Base-by-base conservation (phyloP, 2,888 invertebrate genomes). In the Apamea epomidion region DNA sequence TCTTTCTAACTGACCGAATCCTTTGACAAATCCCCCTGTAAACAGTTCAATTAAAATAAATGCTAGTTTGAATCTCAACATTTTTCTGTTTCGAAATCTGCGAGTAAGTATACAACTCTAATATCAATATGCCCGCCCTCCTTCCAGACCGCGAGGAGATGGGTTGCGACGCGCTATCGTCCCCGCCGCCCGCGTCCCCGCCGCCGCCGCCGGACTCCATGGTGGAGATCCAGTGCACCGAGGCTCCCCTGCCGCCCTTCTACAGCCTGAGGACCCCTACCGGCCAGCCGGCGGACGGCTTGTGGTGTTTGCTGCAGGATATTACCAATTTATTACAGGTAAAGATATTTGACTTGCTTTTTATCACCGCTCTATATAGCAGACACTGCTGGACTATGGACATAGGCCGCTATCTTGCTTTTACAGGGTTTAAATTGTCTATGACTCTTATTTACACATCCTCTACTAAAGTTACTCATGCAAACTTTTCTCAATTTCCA, bases 291-390 rank as follows among this genome's bases (percentile, higher is more conserved):
- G 91, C 95, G 0, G 97, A 97, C 68, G 98, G 98, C 75, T 98
- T 98, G 84, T 99, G 98, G 98, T 98, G 98, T 78, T 97, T 99
- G 81, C 97, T 99, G 76, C 98, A 98, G 93, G 99, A 99, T 93
- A 97, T 99, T 88, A 98, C 98, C 91, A 98, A 98, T 90, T 95
- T 98, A 88, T 96, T 98, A 91, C 98, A 98, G 97, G 98, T 97
- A 87, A 58, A 25, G 12, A 65, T 65, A 37, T 25, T 65, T 25
- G 12, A 25, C 12, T 65, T 29, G 21, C 29, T 29, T 70, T 48
- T 21, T 51, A 70, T 51, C 14, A 51, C 51, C 29, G 21, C 70
- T 29, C 16, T 10, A n/a, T 10, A 45, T 8, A 1, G 29, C 29
- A 29, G 29, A 29, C 29, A 69, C 29, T 29, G 48, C 14, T 51